Base-by-base conservation (phyloP, 2,797 vertebrate species). In the Takifugu ocellatus region DNA sequence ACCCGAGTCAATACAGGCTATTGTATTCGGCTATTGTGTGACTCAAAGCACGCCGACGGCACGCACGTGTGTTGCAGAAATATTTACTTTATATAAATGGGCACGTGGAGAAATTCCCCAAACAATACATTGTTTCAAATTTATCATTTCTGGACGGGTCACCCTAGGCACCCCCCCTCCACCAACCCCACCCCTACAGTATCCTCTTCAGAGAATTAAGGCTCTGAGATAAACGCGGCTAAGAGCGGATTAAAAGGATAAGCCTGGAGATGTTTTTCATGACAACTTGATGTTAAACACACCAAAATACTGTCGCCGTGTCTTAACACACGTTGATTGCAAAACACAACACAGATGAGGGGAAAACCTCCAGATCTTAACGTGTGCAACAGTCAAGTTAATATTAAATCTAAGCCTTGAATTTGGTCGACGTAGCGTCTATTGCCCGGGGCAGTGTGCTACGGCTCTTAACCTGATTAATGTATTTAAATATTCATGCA, bases 231-330 rank as follows among this genome's bases (percentile, higher is more conserved):
- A 61, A 89, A 88, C 81, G 81, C 79, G 15, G 83, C 75, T 87
- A 66, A 84, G 74, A 83, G 81, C 71, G 65, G 84, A 88, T 91
- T 89, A 89, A 84, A 81, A 70, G 66, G 81, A 89, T 88, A 81
- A 89, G 81, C 75, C 74, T n/a, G 49, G 80, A 88, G 76, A 86
- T 85, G 73, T 81, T 86, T 82, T 82, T 79, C 66, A 77, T 77
- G 72, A 81, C 54, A 74, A 86, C 65, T 79, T 76, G 76, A 85
- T 78, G 73, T 63, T 75, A 58, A 84, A 81, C 75, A 75, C 72
- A 78, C 74, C 68, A 82, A 83, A 80, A 63, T 55, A 71, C 74
- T 50, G 36, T 15, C n/a, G 17, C 44, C 1, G 16, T 25, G 36
- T 76, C 80, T 77, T 74, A 77, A 71, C 66, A 76, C 60, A 73